Percentiles rank a stretch among this genome's conserved stretches.
phyloP scores from a whole-genome alignment of 2,113 vertebrate genomes.

The Poeciliopsis prolifica region DNA sequence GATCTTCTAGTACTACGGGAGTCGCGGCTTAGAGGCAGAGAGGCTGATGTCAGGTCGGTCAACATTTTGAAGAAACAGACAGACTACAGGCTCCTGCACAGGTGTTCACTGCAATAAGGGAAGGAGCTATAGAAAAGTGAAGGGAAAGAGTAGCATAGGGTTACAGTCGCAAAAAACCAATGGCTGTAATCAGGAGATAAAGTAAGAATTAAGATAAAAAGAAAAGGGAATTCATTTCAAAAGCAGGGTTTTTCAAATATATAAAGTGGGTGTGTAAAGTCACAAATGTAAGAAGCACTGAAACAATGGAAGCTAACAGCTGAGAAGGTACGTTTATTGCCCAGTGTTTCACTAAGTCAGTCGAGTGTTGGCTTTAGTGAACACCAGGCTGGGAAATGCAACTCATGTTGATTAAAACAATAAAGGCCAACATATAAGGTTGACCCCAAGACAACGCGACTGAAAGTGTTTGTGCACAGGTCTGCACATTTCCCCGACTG shows the following conservation, averaged over 20 bases:
- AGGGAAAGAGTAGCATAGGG: constrained; percentile 30
- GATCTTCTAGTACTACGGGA: constrained; percentile 32
- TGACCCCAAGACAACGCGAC: too few species aligned
- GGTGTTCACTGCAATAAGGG: neutral
- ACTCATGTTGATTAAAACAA: too few species aligned
- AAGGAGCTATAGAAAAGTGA: neutral
- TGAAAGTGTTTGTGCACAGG: too few species aligned
- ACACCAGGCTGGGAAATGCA: too few species aligned
- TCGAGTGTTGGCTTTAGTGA: too few species aligned
- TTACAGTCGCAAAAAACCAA: constrained; percentile 16
- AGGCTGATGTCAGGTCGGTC: neutral
- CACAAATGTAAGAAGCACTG: too few species aligned
- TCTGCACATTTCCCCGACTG: too few species aligned
- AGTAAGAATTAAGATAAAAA: neutral
- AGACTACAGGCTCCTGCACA: neutral
- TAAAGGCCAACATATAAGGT: too few species aligned
- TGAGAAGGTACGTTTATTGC: too few species aligned
- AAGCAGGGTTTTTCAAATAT: neutral
- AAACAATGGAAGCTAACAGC: too few species aligned
- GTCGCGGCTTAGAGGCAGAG: constrained; percentile 16
- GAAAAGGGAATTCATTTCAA: neutral
- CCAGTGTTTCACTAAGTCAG: too few species aligned
- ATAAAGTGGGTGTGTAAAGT: neutral
- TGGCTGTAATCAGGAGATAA: neutral
- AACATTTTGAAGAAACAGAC: neutral